Evolutionary conservation across 2,888 invertebrate genomes (phyloP).

Genomic region (Homarus gammarus): DNA sequence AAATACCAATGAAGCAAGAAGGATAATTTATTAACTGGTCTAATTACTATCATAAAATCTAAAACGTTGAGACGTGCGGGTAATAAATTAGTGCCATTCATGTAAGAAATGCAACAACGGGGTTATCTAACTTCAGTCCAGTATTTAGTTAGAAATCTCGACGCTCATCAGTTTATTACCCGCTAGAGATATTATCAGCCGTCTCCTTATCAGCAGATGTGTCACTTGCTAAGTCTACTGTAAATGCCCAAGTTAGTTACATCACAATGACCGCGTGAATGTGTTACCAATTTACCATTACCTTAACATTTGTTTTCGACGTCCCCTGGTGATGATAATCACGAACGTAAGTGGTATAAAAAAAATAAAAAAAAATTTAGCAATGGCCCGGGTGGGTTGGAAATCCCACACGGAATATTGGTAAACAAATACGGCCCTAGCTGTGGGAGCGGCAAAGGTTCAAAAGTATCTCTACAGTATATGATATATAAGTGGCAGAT

Average conservation of each 20-base stretch:
- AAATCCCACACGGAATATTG: neutral
- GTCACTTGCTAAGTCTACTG: neutral
- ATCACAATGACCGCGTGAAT: neutral
- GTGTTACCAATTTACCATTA: too few species aligned
- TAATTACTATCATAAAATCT: too few species aligned
- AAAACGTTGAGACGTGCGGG: too few species aligned
- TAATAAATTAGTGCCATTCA: too few species aligned
- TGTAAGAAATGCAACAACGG: too few species aligned
- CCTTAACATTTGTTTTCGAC: too few species aligned
- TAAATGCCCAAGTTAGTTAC: neutral
- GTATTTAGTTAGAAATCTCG: too few species aligned
- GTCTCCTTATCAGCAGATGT: neutral
- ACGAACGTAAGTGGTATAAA: too few species aligned
- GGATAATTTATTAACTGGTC: too few species aligned
- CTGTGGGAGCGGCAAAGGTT: neutral
- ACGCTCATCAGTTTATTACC: neutral
- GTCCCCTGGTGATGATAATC: too few species aligned
- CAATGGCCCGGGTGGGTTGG: neutral
- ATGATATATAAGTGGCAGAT: neutral
- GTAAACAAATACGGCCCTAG: neutral
- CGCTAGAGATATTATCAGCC: neutral
- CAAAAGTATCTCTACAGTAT: neutral
- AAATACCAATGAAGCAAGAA: too few species aligned
- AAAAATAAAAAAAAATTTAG: neutral
- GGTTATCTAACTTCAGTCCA: too few species aligned